Evolutionary conservation across 2,113 vertebrate genomes (phyloP), one percentile per base, ranked within the genome.

Genomic region (Zosterops lateralis): DNA sequence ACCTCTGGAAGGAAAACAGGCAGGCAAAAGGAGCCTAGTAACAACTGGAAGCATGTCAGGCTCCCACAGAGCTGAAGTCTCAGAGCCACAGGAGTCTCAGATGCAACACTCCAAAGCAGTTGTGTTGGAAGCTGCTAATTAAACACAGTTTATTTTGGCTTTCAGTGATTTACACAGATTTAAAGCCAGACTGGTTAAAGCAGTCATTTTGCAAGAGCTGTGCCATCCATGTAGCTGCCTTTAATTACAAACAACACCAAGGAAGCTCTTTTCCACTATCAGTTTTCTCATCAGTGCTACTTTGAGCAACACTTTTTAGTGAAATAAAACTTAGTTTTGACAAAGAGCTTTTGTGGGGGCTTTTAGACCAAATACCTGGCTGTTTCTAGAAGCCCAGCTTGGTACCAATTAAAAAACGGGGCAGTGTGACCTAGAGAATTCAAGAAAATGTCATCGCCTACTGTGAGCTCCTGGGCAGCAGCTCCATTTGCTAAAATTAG

Each of bases 191-290:
- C 38, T 50, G 66, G 76, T 90, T 65, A 87, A 87, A 93, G 65
- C 48, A 51, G 47, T 62, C 44, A 65, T 40, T 93, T 87, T 78
- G 53, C 54, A 66, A 76, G 67, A 91, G 32, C 65, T 78, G 12
- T 81, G n/a, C 32, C 42, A 54, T 57, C 50, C 34, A 0, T 38
- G 29, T 40, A 3, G 0, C 22, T 42, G 38, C 21, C 40, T 84
- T 94, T 87, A 82, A 92, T 84, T 68, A 75, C 32, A 92, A 92
- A 28, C 83, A 89, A 47, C 44, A 68, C 61, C 50, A 86, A 72
- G 90, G 61, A 5, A 92, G 42, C 4, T 67, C 31, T 87, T 86
- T 56, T 48, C 26, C 53, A 17, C 68, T 34, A 38, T 56, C 50
- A 31, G 28, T 87, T 75, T 84, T 79, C 78, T 81, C 84, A 93